Evolutionary conservation across 2,888 invertebrate species (phyloP), one percentile per base, ranked within the genome.

Genomic region (Trichogramma dendrolimi): DNA sequence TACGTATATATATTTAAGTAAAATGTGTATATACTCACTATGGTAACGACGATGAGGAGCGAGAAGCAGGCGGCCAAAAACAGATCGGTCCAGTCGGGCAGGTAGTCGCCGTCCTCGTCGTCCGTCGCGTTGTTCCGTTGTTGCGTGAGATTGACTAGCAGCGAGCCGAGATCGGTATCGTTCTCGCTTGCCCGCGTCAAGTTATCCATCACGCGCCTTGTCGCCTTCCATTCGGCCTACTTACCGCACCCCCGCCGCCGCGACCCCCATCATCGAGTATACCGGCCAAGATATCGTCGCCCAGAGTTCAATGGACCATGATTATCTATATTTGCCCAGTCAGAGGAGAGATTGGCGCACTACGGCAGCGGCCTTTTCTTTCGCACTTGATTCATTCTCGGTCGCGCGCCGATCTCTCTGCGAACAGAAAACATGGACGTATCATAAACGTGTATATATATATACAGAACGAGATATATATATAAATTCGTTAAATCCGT

Each of bases 31-130:
- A 55, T 44, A 60, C 78, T 79, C 71, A 79, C 79, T 69, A 79
- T 78, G 39, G 79, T 79, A 64, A 79, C 75, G 63, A 79, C 73
- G 65, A 79, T 79, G 66, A 79, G 72, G 56, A 73, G 70, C 62
- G 72, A 77, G 70, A 79, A 79, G 55, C 77, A 70, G 27, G 71
- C 72, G 42, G 77, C 75, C 57, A 78, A 68, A 46, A 75, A 67
- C 42, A 78, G 71, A 65, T 79, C 77, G 42, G 70, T 69, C 79
- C 79, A 79, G 55, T 70, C 67, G 10, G 76, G 72, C 42, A 71
- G 66, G 27, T 73, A 73, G 53, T 71, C 64, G 14, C 27, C 53
- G 50, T 54, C 39, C 4, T 56, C 56, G 53, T 51, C 27, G 27
- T 27, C 27, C 27, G 27, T 27, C 27, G 27, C 27, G 27, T 27